Evolutionary conservation across 2,888 invertebrate species (phyloP), one percentile per base, ranked within the genome.

Genomic region (Tortricodes alternella): DNA sequence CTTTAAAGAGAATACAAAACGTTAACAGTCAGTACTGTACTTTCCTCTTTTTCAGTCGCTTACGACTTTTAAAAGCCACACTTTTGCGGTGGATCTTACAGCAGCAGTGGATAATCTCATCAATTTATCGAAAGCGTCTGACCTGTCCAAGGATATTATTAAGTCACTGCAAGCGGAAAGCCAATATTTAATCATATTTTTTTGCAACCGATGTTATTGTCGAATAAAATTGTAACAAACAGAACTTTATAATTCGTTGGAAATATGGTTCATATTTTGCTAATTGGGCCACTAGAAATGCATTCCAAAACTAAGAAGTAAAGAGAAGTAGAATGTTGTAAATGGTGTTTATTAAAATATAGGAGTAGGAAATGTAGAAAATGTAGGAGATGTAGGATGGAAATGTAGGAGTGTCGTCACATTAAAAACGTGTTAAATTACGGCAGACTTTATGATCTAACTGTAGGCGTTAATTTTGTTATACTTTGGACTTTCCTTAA

Each of bases 41-140:
- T 21, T 43, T 3, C 24, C 9, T 27, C 1, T 23, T 23, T 3
- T 23, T 27, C 3, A n/a, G n/a, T 9, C 2, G 16, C 6, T 19
- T 21, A 16, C 1, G 2, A 16, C 3, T n/a, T 8, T 29, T 18
- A 13, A n/a, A 44, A 46, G 16, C 23, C 3, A 8, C 37, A 51
- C 6, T 46, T 62, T 11, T 65, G 18, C 49, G 6, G 59, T 78
- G 70, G 75, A 63, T 61, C 15, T 53, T 46, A 63, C 64, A 61
- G 67, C 67, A 68, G 68, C 68, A 70, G 64, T 68, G 70, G 74
- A 73, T 85, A 87, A 85, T 84, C 83, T 78, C 78, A 74, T 79
- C 80, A 71, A 84, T 88, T 81, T 80, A 87, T 87, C 85, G 85
- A 74, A 71, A 74, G 73, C 74, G 71, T 72, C 53, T 73, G 72